phyloP scores from a whole-genome alignment of 2,797 vertebrate species.

The Pipistrellus nathusii region DNA sequence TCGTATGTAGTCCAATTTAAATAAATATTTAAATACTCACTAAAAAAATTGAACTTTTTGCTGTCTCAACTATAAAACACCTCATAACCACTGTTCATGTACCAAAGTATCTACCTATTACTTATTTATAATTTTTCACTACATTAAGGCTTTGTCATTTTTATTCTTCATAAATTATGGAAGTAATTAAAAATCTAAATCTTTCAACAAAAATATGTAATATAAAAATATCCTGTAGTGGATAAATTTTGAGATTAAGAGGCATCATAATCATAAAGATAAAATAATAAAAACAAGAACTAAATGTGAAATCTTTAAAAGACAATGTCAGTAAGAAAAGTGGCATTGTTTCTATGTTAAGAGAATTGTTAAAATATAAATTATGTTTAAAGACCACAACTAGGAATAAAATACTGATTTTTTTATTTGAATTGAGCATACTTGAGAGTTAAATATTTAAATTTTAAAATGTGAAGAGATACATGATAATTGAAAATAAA shows the following conservation, averaged over 20 bases:
- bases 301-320: neutral
- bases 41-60: neutral
- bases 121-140: neutral
- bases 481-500: neutral
- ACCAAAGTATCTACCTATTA: neutral
- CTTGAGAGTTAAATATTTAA: constrained; percentile 2
- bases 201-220: neutral
- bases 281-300: neutral
- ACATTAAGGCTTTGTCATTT: neutral
- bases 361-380: neutral
- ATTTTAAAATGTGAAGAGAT: neutral
- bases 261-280: neutral
- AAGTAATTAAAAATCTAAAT: neutral
- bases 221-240: neutral
- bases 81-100: neutral
- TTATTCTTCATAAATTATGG: neutral
- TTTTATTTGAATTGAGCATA: neutral
- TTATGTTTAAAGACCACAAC: neutral
- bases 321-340: neutral
- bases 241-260: neutral
- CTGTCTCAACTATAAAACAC: neutral
- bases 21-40: neutral
- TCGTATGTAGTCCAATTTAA: neutral
- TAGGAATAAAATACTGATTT: too few species aligned
- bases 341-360: neutral